phyloP scores from a whole-genome alignment of 2,113 vertebrate genomes.

The Ictalurus furcatus region DNA sequence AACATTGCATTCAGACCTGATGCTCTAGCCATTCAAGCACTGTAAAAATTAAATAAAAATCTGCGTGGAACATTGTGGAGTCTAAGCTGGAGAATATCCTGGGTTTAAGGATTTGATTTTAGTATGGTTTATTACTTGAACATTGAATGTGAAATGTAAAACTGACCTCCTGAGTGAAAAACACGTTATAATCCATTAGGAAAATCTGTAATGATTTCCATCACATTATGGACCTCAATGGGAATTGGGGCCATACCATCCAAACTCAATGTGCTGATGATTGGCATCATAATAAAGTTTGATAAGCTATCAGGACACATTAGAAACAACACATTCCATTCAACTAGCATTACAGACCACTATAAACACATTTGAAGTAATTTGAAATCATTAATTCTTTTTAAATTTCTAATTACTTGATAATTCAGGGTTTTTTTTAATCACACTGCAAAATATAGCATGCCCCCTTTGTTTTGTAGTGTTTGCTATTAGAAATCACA shows the following conservation, averaged over 20 bases:
- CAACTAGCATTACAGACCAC: background rate
- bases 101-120: constrained; percentile 3
- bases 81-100: background rate
- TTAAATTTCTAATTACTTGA: no score
- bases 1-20: background rate
- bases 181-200: background rate
- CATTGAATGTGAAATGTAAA: background rate
- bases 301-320: background rate
- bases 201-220: background rate
- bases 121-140: background rate
- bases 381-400: no score
- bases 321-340: background rate
- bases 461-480: no score
- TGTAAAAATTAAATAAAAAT: background rate
- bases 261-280: background rate
- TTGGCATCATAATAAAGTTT: background rate
- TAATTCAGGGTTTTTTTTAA: no score
- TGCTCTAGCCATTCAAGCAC: background rate
- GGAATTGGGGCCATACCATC: background rate
- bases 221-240: background rate
- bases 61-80: background rate
- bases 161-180: background rate
- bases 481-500: no score
- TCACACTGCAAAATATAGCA: no score
- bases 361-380: no score